Percentiles rank a stretch among this genome's conserved stretches.
phyloP scores from a whole-genome alignment of 2,113 vertebrate species.

The Cyphomyrus plagiostoma region DNA sequence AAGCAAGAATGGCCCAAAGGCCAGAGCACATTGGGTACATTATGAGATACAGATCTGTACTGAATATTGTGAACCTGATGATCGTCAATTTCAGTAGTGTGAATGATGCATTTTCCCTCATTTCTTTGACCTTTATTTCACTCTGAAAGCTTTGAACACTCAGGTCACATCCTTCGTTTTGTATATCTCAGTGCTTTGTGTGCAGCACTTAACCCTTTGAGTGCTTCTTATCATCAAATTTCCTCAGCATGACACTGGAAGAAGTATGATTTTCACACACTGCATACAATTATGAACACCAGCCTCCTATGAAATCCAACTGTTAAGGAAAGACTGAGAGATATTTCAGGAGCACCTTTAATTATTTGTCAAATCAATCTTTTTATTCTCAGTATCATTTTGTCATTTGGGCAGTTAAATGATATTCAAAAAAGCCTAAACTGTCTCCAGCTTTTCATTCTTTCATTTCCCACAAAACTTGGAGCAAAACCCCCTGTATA shows the following conservation, averaged over 20 bases:
- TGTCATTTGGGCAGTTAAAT: neutral
- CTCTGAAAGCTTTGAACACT: constrained; percentile 5
- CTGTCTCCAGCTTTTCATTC: neutral
- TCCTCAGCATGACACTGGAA: neutral
- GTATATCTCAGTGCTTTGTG: neutral
- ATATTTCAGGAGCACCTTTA: constrained; percentile 10
- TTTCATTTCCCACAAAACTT: neutral
- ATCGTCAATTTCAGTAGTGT: neutral
- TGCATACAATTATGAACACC: neutral
- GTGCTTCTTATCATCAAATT: neutral
- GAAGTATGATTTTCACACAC: neutral
- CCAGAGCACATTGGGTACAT: neutral
- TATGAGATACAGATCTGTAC: neutral
- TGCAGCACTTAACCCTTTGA: neutral
- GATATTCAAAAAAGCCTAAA: neutral
- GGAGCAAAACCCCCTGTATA: neutral
- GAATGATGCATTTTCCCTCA: neutral
- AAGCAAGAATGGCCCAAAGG: neutral
- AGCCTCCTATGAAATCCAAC: neutral
- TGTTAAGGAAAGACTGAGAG: neutral
- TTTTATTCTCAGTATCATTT: neutral
- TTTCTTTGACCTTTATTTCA: neutral
- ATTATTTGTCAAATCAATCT: neutral
- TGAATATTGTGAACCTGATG: neutral
- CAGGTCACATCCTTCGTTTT: constrained; percentile 7